phyloP scores from a whole-genome alignment of 2,113 vertebrate species.

The Perca fluviatilis region DNA sequence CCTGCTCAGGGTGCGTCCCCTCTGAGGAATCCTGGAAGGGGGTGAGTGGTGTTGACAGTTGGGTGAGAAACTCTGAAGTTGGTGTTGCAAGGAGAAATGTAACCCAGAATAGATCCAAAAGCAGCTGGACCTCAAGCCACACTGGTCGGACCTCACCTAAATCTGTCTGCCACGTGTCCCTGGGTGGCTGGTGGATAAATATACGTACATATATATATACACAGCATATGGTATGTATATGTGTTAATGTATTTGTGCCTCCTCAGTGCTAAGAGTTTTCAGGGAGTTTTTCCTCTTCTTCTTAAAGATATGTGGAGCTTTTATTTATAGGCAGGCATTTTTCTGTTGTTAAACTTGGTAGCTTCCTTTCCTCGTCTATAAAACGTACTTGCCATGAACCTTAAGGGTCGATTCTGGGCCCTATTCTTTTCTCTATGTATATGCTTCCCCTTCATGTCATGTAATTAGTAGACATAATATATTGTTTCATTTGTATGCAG shows the following conservation, averaged over 20 bases:
- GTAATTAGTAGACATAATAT: background rate
- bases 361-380: background rate
- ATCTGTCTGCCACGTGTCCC: slow-evolving; percentile 68
- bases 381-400: background rate
- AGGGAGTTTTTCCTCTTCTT: background rate
- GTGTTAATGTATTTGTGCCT: slow-evolving; percentile 2
- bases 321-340: background rate
- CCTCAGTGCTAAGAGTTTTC: background rate
- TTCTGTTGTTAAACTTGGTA: background rate
- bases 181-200: slow-evolving; percentile 47
- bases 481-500: slow-evolving; percentile 5
- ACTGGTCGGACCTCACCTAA: slow-evolving; percentile 60
- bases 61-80: slow-evolving; percentile 63
- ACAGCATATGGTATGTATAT: slow-evolving; percentile 8
- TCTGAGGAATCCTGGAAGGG: slow-evolving; percentile 56
- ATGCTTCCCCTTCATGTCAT: background rate
- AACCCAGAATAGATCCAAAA: slow-evolving; percentile 67
- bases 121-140: slow-evolving; percentile 66
- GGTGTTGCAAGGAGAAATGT: slow-evolving; percentile 61
- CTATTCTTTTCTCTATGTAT: background rate
- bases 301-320: fast-evolving
- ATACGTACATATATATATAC: slow-evolving; percentile 3
- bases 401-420: background rate
- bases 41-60: slow-evolving; percentile 64
- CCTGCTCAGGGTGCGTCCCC: slow-evolving; percentile 63